phyloP scores from a whole-genome alignment of 2,113 vertebrate species.

The Verasper variegatus region DNA sequence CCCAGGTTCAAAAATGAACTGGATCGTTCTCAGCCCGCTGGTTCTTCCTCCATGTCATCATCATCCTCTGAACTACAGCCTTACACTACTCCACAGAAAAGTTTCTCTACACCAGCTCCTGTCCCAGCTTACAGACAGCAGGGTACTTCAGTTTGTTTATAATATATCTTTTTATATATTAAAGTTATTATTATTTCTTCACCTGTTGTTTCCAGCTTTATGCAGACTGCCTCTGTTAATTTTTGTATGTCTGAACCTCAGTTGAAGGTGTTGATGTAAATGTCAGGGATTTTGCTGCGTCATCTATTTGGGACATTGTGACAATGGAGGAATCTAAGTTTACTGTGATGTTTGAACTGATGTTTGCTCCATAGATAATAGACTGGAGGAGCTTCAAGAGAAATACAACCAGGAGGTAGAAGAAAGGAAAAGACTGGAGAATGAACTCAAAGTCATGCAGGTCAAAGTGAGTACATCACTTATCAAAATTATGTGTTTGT shows the following conservation, averaged over 20 bases:
- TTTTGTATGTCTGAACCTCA: neutral
- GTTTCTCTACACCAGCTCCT: slow-evolving; percentile 71
- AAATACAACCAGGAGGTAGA: slow-evolving; percentile 90
- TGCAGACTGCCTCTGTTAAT: neutral
- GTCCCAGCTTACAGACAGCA: slow-evolving; percentile 78
- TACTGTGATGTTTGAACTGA: slow-evolving; percentile 11
- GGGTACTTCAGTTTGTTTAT: slow-evolving; percentile 75
- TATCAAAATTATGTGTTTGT: slow-evolving; percentile 25
- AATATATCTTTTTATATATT: neutral
- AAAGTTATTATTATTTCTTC: neutral
- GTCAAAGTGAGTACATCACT: slow-evolving; percentile 82
- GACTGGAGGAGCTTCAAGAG: slow-evolving; percentile 87
- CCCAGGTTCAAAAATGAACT: slow-evolving; percentile 89
- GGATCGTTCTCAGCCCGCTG: slow-evolving; percentile 84
- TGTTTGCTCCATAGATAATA: slow-evolving; percentile 78
- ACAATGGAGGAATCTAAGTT: neutral
- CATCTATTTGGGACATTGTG: neutral
- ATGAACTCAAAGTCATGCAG: slow-evolving; percentile 86
- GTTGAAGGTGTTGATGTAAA: neutral
- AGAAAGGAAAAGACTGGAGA: slow-evolving; percentile 88
- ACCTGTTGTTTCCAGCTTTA: neutral
- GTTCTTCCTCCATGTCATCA: slow-evolving; percentile 51
- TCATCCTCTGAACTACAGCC: slow-evolving; percentile 80
- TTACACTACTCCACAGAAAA: slow-evolving; percentile 84
- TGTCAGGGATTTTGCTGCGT: no score